Evolutionary conservation across 1,140 invertebrate species (phyloP).

Genomic region (Drosophila ironensis): DNA sequence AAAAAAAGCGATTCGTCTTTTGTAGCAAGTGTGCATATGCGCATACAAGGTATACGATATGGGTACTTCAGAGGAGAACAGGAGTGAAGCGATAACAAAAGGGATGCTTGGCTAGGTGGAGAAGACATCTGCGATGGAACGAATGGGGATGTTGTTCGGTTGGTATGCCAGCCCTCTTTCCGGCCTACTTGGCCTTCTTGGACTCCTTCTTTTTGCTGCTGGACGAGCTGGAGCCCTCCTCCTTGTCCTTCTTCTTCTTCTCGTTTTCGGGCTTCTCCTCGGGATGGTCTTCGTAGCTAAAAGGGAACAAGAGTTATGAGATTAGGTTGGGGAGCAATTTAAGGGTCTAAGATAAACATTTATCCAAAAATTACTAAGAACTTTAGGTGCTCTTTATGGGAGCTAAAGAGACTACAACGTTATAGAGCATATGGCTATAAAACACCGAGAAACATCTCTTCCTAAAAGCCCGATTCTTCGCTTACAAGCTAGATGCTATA

Average conservation of each 20-base stretch:
- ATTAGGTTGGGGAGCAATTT: neutral
- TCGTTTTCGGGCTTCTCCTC: slow-evolving; percentile 82
- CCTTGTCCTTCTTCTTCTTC: slow-evolving; percentile 80
- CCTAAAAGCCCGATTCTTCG: no score
- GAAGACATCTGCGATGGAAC: slow-evolving; percentile 56
- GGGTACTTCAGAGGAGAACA: neutral
- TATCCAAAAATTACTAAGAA: no score
- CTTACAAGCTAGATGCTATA: no score
- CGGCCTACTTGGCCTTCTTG: slow-evolving; percentile 75
- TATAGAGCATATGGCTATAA: no score
- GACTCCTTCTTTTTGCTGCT: slow-evolving; percentile 77
- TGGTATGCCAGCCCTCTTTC: slow-evolving; percentile 31
- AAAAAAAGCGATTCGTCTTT: slow-evolving; percentile 48
- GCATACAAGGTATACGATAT: neutral
- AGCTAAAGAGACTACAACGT: no score
- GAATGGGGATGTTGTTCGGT: slow-evolving; percentile 30
- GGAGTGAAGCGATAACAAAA: slow-evolving; percentile 26
- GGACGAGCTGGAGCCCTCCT: slow-evolving; percentile 44
- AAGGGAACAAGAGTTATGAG: neutral
- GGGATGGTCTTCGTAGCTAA: slow-evolving; percentile 87
- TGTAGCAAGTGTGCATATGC: no score
- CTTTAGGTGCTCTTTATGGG: no score
- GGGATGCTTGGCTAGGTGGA: slow-evolving; percentile 27
- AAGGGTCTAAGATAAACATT: neutral
- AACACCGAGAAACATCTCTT: no score